phyloP scores from a whole-genome alignment of 2,888 invertebrate genomes.

The Quadroppia sp. region DNA sequence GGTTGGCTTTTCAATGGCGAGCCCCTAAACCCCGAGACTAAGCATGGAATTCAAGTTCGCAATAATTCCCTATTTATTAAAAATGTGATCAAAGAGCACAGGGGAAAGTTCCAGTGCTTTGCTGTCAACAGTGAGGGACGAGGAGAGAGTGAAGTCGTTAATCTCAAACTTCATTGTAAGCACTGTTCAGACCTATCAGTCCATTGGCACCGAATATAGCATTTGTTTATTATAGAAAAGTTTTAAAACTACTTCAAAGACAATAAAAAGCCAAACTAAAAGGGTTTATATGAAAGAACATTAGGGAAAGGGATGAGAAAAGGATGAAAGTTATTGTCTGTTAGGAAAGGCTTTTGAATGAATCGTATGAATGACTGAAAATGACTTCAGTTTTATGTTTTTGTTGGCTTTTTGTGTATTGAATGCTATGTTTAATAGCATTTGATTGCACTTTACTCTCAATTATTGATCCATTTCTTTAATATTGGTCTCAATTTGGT shows the following conservation, averaged over 20 bases:
- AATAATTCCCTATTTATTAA: slow-evolving; percentile 47
- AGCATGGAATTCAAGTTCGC: slow-evolving; percentile 44
- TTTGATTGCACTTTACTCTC: background rate
- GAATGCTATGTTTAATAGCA: background rate
- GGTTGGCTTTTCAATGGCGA: slow-evolving; percentile 43
- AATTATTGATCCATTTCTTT: background rate
- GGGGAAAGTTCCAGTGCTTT: slow-evolving; percentile 46
- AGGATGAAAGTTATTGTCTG: background rate
- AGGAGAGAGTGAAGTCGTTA: slow-evolving; percentile 57
- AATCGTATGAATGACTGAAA: background rate
- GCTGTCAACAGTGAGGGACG: slow-evolving; percentile 45
- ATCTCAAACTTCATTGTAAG: slow-evolving; percentile 80
- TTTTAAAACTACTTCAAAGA: background rate
- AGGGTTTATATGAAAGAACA: background rate
- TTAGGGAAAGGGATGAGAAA: background rate
- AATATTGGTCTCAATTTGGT: background rate
- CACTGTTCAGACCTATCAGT: slow-evolving; percentile 50
- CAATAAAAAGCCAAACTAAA: background rate
- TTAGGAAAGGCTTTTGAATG: background rate
- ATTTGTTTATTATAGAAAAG: background rate
- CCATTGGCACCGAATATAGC: background rate
- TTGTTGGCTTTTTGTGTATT: slow-evolving; percentile 15
- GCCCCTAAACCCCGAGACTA: slow-evolving; percentile 35
- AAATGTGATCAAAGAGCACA: slow-evolving; percentile 45
- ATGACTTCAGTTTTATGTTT: background rate